These are phyloP conservation scores for Pipa parva DNA, from an alignment of 2,113 vertebrate genomes.

Conservation along the genomic window DNA sequence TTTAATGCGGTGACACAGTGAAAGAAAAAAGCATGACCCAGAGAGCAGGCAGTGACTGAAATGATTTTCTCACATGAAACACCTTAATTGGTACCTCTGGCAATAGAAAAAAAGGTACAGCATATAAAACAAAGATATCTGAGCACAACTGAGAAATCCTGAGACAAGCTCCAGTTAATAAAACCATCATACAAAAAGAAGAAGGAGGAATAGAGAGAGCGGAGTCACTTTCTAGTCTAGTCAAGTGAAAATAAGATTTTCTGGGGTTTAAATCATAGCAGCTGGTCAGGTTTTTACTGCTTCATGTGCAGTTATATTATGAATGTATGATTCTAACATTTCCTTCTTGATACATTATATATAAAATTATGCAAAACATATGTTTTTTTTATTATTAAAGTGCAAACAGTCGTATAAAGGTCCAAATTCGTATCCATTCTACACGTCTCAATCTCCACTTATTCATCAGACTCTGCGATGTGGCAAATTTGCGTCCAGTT, in stretches of 20 bases:
- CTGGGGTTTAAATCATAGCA: too few species aligned
- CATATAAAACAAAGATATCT: background rate
- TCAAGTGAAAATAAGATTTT: background rate
- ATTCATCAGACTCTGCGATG: too few species aligned
- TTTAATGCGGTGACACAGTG: background rate
- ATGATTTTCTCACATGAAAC: constrained; percentile 9
- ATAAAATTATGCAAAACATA: too few species aligned
- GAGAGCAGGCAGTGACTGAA: constrained; percentile 4
- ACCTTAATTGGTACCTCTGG: constrained; percentile 14
- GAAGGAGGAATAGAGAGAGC: background rate
- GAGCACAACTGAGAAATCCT: constrained; percentile 2
- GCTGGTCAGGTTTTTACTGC: too few species aligned
- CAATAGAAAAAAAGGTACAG: background rate
- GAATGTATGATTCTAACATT: too few species aligned
- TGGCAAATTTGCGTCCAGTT: too few species aligned
- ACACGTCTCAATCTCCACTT: too few species aligned
- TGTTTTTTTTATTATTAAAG: too few species aligned
- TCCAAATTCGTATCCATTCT: too few species aligned
- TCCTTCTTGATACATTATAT: too few species aligned
- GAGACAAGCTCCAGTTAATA: background rate
- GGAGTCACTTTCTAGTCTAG: background rate
- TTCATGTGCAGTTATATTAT: too few species aligned
- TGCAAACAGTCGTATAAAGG: too few species aligned
- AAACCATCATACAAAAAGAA: background rate
- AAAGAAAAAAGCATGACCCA: constrained; percentile 10